phyloP scores from a whole-genome alignment of 1,140 invertebrate species.

The Plutomurus gul region DNA sequence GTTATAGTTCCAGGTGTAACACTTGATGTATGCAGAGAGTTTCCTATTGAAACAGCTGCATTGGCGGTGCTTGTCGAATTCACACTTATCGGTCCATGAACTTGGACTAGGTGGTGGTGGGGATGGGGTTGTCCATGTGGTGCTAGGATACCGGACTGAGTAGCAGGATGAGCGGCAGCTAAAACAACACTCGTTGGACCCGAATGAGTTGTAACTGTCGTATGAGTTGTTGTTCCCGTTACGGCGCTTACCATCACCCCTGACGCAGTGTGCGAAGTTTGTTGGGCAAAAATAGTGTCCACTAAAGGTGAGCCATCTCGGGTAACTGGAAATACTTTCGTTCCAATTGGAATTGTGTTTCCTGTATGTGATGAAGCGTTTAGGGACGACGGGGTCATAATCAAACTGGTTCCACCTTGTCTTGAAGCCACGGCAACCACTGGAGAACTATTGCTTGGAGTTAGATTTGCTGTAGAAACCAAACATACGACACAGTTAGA shows the following conservation, averaged over 20 bases:
- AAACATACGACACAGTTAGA: neutral
- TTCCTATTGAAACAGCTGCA: constrained; percentile 3
- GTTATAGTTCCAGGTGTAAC: constrained; percentile 18
- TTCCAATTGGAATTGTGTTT: constrained; percentile 38
- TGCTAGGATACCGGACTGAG: neutral
- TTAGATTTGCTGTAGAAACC: neutral
- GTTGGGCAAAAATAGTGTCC: constrained; percentile 26
- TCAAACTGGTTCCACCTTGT: constrained; percentile 43
- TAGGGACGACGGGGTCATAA: constrained; percentile 43
- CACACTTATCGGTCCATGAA: constrained; percentile 45
- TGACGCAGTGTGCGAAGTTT: neutral
- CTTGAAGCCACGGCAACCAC: constrained; percentile 49
- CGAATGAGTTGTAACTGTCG: neutral
- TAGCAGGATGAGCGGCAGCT: neutral
- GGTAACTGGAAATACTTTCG: constrained; percentile 43
- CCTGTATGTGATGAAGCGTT: constrained; percentile 19
- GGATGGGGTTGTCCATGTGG: constrained; percentile 19
- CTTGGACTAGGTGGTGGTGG: constrained; percentile 48
- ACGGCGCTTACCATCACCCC: neutral
- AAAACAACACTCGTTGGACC: constrained; percentile 37
- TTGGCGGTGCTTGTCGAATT: neutral
- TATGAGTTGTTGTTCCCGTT: neutral
- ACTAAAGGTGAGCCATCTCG: constrained; percentile 16
- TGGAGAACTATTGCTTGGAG: constrained; percentile 40
- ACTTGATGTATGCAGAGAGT: neutral